Evolutionary conservation across 2,797 vertebrate species (phyloP).

Genomic region (Microhierax caerulescens): DNA sequence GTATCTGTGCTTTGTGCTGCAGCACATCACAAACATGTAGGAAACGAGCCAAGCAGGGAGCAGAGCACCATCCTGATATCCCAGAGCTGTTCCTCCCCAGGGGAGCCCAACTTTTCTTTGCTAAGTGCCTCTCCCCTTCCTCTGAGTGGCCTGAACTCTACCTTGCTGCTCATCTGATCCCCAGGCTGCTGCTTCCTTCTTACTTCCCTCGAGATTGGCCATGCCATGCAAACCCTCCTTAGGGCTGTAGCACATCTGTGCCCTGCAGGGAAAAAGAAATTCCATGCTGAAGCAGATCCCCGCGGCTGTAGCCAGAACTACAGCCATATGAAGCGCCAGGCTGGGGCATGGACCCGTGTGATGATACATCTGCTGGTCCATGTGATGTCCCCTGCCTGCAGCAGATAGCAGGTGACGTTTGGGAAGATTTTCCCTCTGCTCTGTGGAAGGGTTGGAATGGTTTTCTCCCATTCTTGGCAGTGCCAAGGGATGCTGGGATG

Average conservation of each 20-base stretch:
- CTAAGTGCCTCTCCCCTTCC: background rate
- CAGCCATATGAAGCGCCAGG: fast-evolving
- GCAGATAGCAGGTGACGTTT: background rate
- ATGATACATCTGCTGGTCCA: background rate
- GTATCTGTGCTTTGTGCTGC: background rate
- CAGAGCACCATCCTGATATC: background rate
- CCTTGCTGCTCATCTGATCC: background rate
- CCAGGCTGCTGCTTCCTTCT: background rate
- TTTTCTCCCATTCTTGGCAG: background rate
- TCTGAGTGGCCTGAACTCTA: background rate
- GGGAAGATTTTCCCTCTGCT: background rate
- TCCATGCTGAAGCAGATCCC: background rate
- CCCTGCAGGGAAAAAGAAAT: background rate
- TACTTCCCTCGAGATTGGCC: background rate
- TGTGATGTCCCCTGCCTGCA: background rate
- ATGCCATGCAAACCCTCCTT: fast-evolving
- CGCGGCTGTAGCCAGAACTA: background rate
- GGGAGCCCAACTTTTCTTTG: background rate
- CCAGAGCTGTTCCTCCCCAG: background rate
- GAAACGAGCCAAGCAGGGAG: background rate
- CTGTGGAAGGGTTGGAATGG: background rate
- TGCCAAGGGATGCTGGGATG: background rate
- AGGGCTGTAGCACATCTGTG: background rate
- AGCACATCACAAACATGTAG: background rate
- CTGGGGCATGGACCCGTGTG: background rate